Evolutionary conservation across 1,140 invertebrate genomes (phyloP).

Genomic region (Leptinotarsa undecemlineata): DNA sequence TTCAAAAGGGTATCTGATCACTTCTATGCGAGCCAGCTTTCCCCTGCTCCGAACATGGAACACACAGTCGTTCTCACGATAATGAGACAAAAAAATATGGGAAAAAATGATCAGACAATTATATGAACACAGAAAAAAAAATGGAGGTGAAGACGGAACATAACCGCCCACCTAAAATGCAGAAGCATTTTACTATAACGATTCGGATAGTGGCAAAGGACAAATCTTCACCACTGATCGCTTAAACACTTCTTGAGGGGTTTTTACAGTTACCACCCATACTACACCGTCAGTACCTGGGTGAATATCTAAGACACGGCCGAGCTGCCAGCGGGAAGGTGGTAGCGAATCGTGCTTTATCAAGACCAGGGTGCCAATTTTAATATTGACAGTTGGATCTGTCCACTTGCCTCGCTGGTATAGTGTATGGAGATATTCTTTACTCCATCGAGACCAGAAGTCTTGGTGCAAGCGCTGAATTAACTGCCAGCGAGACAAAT

Average conservation of each 20-base stretch:
- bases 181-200: neutral
- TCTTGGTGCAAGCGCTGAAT: constrained; percentile 26
- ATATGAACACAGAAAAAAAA: neutral
- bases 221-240: constrained; percentile 16
- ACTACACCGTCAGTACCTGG: constrained; percentile 45
- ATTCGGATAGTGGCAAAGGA: constrained; percentile 18
- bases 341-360: constrained; percentile 35
- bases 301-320: constrained; percentile 45
- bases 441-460: constrained; percentile 37
- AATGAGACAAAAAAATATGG: too few relatives aligned
- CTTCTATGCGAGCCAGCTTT: too few relatives aligned
- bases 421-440: constrained; percentile 39
- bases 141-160: constrained; percentile 1
- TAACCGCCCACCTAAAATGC: constrained; percentile 13
- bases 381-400: neutral
- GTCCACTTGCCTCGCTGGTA: constrained; percentile 31
- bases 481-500: constrained; percentile 19
- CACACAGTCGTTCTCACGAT: too few relatives aligned
- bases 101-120: too few relatives aligned
- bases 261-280: constrained; percentile 19
- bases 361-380: constrained; percentile 21
- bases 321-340: constrained; percentile 43
- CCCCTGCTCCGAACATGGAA: too few relatives aligned
- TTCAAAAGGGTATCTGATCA: too few relatives aligned
- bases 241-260: constrained; percentile 12